Evolutionary conservation across 2,888 invertebrate genomes (phyloP).

Genomic region (Tanytarsus gracilentus): DNA sequence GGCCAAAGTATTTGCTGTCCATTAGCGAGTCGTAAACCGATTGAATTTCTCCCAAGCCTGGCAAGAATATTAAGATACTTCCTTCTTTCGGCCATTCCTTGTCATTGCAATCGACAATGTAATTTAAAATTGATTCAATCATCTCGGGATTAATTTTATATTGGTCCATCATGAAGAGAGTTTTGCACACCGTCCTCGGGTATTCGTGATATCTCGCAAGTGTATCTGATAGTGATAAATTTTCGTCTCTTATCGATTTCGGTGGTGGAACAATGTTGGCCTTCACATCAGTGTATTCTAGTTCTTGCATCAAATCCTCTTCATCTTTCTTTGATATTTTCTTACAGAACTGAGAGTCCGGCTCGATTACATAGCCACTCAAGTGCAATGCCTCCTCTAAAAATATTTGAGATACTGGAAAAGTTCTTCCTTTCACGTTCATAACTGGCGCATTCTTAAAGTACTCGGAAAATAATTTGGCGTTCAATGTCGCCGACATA

Average conservation of each 20-base stretch:
- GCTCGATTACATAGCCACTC: slow-evolving; percentile 52
- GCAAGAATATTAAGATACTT: slow-evolving; percentile 70
- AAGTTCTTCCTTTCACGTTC: slow-evolving; percentile 75
- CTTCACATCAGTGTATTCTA: slow-evolving; percentile 54
- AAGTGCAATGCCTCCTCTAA: slow-evolving; percentile 72
- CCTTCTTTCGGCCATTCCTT: slow-evolving; percentile 45
- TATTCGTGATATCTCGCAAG: slow-evolving; percentile 57
- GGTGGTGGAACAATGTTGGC: slow-evolving; percentile 49
- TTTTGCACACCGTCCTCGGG: slow-evolving; percentile 57
- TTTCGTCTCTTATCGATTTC: slow-evolving; percentile 59
- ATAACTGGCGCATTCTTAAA: slow-evolving; percentile 70
- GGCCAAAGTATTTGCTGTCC: slow-evolving; percentile 55
- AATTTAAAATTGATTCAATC: slow-evolving; percentile 59
- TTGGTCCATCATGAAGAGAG: slow-evolving; percentile 64
- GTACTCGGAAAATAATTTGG: slow-evolving; percentile 73
- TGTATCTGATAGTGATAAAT: slow-evolving; percentile 57
- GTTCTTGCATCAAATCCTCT: slow-evolving; percentile 52
- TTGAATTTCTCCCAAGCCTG: slow-evolving; percentile 72
- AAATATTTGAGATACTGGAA: slow-evolving; percentile 71
- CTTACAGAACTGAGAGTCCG: slow-evolving; percentile 50
- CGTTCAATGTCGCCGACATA: slow-evolving; percentile 91
- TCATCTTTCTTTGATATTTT: slow-evolving; percentile 54
- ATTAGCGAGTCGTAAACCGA: slow-evolving; percentile 57
- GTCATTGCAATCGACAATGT: slow-evolving; percentile 62
- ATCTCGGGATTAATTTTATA: slow-evolving; percentile 71